Evolutionary conservation across 1,140 invertebrate species (phyloP).

Genomic region (Drosophila bipectinata): DNA sequence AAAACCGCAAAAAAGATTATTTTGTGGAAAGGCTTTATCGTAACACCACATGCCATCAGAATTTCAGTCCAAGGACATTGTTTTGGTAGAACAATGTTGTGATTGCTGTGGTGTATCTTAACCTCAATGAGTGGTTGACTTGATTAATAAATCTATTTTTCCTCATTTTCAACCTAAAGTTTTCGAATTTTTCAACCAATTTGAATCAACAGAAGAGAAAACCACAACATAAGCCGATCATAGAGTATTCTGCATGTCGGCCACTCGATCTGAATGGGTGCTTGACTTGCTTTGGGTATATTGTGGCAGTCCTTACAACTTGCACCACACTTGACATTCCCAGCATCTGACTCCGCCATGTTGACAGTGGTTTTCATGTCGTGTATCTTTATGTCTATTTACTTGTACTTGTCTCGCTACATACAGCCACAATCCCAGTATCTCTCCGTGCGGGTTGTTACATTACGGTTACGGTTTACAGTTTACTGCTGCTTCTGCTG

Average conservation of each 20-base stretch:
- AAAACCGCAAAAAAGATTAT: background rate
- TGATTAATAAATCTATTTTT: too few relatives aligned
- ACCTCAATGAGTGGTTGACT: background rate
- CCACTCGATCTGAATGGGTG: slow-evolving; percentile 11
- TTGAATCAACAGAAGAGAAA: background rate
- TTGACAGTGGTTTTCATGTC: slow-evolving; percentile 45
- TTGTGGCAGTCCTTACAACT: slow-evolving; percentile 20
- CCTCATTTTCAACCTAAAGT: too few relatives aligned
- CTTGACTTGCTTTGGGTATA: slow-evolving; percentile 25
- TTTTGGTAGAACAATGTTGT: background rate
- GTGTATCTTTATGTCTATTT: slow-evolving; percentile 57
- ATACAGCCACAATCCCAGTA: slow-evolving; percentile 16
- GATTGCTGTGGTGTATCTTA: background rate
- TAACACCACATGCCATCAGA: too few relatives aligned
- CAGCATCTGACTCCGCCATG: slow-evolving; percentile 30
- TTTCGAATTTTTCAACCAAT: too few relatives aligned
- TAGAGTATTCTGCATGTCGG: slow-evolving; percentile 37
- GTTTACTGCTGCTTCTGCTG: slow-evolving; percentile 48
- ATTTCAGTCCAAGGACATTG: background rate
- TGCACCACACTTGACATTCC: slow-evolving; percentile 33
- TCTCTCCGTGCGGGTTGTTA: slow-evolving; percentile 37
- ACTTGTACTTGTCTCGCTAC: slow-evolving; percentile 30
- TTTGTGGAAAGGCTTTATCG: too few relatives aligned
- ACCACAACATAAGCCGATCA: slow-evolving; percentile 1
- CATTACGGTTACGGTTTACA: slow-evolving; percentile 39